Evolutionary conservation across 2,113 vertebrate species (phyloP).

Genomic region (Protobothrops mucrosquamatus): DNA sequence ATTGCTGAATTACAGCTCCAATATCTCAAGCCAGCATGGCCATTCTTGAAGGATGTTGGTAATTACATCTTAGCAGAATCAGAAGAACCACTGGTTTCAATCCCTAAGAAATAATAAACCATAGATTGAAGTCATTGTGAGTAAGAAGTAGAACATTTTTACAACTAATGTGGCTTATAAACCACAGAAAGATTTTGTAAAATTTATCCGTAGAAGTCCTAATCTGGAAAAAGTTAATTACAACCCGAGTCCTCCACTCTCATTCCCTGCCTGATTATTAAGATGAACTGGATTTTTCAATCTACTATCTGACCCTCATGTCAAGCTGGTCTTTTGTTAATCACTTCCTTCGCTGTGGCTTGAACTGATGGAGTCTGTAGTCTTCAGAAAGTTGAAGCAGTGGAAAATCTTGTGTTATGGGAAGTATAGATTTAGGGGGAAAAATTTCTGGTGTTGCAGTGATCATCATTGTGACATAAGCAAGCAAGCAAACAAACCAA

Average conservation of each 20-base stretch:
- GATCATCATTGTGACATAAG: not conserved
- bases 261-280: not conserved
- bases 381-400: not conserved
- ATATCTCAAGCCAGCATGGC: not conserved
- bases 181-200: not conserved
- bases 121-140: not conserved
- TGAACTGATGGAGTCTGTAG: not conserved
- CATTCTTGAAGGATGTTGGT: not conserved
- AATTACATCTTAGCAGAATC: not conserved
- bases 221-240: not conserved
- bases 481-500: not conserved
- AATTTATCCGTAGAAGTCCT: not conserved
- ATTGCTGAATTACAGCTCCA: not conserved
- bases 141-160: not conserved
- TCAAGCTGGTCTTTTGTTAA: not conserved
- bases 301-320: not conserved
- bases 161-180: not conserved
- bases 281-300: not conserved
- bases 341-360: not conserved
- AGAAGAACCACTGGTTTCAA: not conserved
- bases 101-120: not conserved
- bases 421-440: not conserved
- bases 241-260: not conserved
- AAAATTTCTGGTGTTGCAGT: not conserved
- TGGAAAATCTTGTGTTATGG: not conserved